These are phyloP conservation scores for Carassius carassius DNA, from an alignment of 2,113 vertebrate genomes.

Conservation along the genomic window DNA sequence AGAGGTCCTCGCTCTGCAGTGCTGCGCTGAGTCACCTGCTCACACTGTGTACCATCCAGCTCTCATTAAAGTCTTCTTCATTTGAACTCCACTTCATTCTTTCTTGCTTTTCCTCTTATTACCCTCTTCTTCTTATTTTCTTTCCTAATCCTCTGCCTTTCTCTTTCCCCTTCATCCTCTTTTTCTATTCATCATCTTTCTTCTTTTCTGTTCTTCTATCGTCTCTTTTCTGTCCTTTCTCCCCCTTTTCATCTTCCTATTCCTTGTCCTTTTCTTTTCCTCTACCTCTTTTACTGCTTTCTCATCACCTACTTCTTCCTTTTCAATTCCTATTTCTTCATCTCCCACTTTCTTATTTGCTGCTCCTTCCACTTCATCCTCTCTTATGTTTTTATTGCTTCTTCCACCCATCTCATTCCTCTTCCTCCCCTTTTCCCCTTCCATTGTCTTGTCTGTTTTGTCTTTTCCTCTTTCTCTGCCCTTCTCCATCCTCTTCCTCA, in stretches of 20 bases:
- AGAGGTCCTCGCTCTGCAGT: slow-evolving; percentile 69
- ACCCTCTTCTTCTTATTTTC: slow-evolving; percentile 47
- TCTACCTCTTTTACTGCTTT: not conserved
- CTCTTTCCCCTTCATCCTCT: not conserved
- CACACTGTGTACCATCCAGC: slow-evolving; percentile 57
- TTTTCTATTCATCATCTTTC: not conserved
- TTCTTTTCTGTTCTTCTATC: too few relatives aligned
- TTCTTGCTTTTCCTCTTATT: slow-evolving; percentile 49
- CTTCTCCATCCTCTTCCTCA: slow-evolving; percentile 16
- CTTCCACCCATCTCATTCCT: too few relatives aligned
- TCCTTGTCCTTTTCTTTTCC: not conserved
- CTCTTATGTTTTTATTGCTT: too few relatives aligned
- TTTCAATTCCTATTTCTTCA: not conserved
- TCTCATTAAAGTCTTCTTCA: slow-evolving; percentile 49
- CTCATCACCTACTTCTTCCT: not conserved
- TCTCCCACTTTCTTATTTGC: too few relatives aligned
- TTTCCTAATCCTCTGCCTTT: slow-evolving; percentile 52
- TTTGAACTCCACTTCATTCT: slow-evolving; percentile 23
- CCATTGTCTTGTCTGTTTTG: too few relatives aligned
- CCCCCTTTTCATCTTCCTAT: not conserved
- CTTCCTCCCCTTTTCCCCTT: slow-evolving; percentile 1
- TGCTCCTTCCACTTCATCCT: too few relatives aligned
- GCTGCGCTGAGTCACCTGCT: slow-evolving; percentile 54
- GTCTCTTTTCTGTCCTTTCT: not conserved
- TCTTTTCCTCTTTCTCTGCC: not conserved